Conservation (phyloP, 2,888 invertebrate genomes). For the Spisula subtruncata region DNA sequence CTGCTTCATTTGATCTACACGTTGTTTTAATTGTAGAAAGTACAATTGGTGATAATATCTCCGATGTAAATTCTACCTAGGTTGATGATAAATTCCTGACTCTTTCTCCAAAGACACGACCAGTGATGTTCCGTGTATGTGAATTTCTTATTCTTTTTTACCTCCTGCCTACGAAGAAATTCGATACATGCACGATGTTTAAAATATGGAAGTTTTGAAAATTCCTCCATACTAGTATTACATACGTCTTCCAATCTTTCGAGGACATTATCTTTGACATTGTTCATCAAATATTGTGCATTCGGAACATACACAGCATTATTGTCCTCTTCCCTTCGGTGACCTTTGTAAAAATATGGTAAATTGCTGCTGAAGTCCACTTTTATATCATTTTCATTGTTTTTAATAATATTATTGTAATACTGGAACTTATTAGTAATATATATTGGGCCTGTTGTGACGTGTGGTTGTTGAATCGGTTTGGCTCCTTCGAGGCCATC, state of each 20-base stretch:
- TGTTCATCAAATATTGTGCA: not conserved
- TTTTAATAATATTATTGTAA: not conserved
- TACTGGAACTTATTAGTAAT: not conserved
- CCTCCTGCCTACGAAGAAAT: slow-evolving; percentile 20
- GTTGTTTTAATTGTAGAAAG: too few relatives aligned
- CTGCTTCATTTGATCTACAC: too few relatives aligned
- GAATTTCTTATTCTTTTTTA: slow-evolving; percentile 26
- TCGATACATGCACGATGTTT: slow-evolving; percentile 15
- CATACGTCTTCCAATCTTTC: not conserved
- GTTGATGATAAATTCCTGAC: slow-evolving; percentile 8
- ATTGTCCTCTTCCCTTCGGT: not conserved
- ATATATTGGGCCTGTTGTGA: not conserved
- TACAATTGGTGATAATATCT: too few relatives aligned
- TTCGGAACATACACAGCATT: not conserved
- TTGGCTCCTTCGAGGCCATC: slow-evolving; percentile 35
- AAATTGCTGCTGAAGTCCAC: slow-evolving; percentile 29
- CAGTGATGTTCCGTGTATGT: slow-evolving; percentile 33
- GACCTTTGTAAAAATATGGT: slow-evolving; percentile 38
- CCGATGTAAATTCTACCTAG: slow-evolving; percentile 7
- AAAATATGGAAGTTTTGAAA: slow-evolving; percentile 12
- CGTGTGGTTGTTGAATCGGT: not conserved
- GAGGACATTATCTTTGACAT: slow-evolving; percentile 7
- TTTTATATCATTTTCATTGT: not conserved
- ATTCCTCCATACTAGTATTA: not conserved
- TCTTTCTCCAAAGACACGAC: slow-evolving; percentile 29